Evolutionary conservation across 1,140 invertebrate species (phyloP).

Genomic region (Eurosta solidaginis): DNA sequence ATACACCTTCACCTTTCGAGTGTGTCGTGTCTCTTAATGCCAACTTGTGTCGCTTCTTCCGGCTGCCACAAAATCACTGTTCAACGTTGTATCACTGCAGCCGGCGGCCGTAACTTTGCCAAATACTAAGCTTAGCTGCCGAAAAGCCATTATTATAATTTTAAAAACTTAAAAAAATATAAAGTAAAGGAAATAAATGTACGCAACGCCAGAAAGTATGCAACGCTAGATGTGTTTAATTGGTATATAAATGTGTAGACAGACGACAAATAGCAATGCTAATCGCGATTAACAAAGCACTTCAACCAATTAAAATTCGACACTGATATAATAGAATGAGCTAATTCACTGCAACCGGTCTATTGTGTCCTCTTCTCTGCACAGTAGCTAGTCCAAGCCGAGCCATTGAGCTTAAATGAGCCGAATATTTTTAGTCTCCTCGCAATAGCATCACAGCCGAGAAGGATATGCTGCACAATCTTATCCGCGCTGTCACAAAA

Average conservation of each 20-base stretch:
- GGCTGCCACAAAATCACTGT: conserved; percentile 7
- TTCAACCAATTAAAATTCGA: too few relatives aligned
- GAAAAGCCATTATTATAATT: conserved; percentile 37
- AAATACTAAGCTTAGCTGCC: conserved; percentile 7
- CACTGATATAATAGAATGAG: too few relatives aligned
- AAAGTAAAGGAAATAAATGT: neutral
- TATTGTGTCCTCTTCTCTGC: too few relatives aligned
- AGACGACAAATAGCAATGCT: too few relatives aligned
- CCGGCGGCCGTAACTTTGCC: neutral
- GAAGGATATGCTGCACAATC: too few relatives aligned
- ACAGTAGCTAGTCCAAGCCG: too few relatives aligned
- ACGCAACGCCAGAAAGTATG: conserved; percentile 14
- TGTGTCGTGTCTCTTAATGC: conserved; percentile 5
- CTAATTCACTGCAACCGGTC: too few relatives aligned
- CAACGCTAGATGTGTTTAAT: neutral
- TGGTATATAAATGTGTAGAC: neutral
- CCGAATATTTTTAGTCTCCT: too few relatives aligned
- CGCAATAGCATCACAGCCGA: too few relatives aligned
- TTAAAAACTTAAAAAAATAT: conserved; percentile 24
- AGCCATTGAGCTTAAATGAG: too few relatives aligned
- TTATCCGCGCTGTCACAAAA: too few relatives aligned
- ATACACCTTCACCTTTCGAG: neutral
- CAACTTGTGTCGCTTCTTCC: neutral
- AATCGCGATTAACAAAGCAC: too few relatives aligned
- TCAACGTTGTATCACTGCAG: neutral